phyloP scores from a whole-genome alignment of 2,113 vertebrate genomes.

The zebrafish (Danio rerio) region DNA sequence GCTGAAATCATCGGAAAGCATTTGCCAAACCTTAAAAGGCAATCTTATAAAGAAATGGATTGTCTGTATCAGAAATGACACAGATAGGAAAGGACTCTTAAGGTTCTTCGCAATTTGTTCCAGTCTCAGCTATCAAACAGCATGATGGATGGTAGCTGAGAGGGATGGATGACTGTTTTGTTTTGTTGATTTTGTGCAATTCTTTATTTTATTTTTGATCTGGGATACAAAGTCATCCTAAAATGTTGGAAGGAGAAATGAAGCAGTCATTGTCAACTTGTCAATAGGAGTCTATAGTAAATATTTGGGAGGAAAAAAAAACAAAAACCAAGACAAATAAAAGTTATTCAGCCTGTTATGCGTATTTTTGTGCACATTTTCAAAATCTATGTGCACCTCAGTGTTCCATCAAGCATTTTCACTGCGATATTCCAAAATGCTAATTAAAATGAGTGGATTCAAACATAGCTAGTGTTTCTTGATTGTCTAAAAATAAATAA shows the following conservation, averaged over 20 bases:
- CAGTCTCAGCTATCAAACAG: constrained; percentile 42
- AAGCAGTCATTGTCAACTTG: constrained; percentile 13
- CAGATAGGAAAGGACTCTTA: constrained; percentile 45
- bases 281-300: constrained; percentile 35
- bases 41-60: constrained; percentile 34
- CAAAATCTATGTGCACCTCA: too few species aligned
- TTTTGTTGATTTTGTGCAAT: background rate
- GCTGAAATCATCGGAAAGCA: background rate
- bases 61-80: constrained; percentile 41
- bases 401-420: too few species aligned
- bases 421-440: too few species aligned
- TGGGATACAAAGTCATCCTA: constrained; percentile 37
- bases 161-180: constrained; percentile 20
- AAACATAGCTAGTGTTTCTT: too few species aligned
- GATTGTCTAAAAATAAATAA: too few species aligned
- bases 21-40: constrained; percentile 16
- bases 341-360: too few species aligned
- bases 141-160: constrained; percentile 46
- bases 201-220: background rate
- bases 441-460: too few species aligned
- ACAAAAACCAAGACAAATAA: constrained; percentile 12
- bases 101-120: constrained; percentile 43
- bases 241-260: constrained; percentile 21
- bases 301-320: background rate
- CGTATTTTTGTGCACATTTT: too few species aligned